phyloP scores from a whole-genome alignment of 1,140 invertebrate genomes.

The Hesperophylax magnus region DNA sequence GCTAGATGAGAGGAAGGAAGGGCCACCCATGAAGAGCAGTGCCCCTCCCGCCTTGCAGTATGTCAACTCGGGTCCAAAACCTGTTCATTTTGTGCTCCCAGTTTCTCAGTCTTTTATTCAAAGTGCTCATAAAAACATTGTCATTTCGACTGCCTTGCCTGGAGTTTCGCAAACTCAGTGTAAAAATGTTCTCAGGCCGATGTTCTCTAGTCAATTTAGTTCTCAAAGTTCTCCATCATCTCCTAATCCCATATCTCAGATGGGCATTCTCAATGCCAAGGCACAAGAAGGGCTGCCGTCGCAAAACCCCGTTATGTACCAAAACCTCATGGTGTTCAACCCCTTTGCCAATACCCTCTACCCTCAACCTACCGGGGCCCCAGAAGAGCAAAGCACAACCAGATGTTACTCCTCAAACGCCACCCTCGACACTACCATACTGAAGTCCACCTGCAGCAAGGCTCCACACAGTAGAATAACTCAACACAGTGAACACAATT shows the following conservation, averaged over 20 bases:
- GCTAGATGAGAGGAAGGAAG: background rate
- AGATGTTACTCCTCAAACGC: background rate
- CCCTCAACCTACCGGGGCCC: slow-evolving; percentile 57
- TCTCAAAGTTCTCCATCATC: slow-evolving; percentile 61
- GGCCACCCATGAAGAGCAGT: background rate
- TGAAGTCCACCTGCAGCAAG: slow-evolving; percentile 9
- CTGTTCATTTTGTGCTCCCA: slow-evolving; percentile 66
- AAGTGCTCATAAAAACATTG: slow-evolving; percentile 57
- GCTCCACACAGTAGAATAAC: background rate
- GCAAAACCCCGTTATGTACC: slow-evolving; percentile 64
- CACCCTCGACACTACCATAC: slow-evolving; percentile 9
- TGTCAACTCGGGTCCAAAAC: slow-evolving; percentile 62
- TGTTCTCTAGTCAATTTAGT: slow-evolving; percentile 58
- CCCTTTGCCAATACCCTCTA: slow-evolving; percentile 65
- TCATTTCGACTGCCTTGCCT: slow-evolving; percentile 20
- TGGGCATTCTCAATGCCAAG: background rate
- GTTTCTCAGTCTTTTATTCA: slow-evolving; percentile 63
- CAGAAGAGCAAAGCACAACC: background rate
- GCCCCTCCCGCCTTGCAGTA: slow-evolving; percentile 60
- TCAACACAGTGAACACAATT: background rate
- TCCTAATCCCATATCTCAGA: slow-evolving; percentile 64
- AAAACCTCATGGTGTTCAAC: slow-evolving; percentile 69
- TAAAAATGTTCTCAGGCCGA: slow-evolving; percentile 29
- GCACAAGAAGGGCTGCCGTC: slow-evolving; percentile 33
- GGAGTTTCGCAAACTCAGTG: background rate